Evolutionary conservation across 2,113 vertebrate genomes (phyloP), one percentile per base, ranked within the genome.

Genomic region (Phalacrocorax carbo): DNA sequence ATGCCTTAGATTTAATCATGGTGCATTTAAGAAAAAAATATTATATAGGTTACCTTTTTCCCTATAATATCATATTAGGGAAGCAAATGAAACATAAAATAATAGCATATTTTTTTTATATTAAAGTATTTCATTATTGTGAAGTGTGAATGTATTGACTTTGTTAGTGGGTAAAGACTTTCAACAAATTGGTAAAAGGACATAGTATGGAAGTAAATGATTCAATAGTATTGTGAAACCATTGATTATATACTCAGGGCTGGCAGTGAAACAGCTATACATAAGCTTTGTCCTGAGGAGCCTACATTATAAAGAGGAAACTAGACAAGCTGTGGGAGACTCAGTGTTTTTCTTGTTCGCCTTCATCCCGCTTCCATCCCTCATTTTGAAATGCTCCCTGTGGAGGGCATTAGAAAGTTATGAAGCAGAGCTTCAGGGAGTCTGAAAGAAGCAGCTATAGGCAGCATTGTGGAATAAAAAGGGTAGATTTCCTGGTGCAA

Each of bases 351-450:
- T 83, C 73, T 89, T 96, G 36, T 86, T 84, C 6, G 3, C 57
- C 73, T 94, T 94, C 82, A 94, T 82, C 44, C 84, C 82, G 22
- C 54, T 89, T 87, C 84, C 64, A 78, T 75, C 29, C 42, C 34
- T 90, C 77, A 38, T 86, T 92, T 88, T 94, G 51, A 92, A 96
- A 75, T 81, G 42, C 36, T 94, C 64, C 88, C 82, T 0, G 0
- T 55, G 72, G 80, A 93, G 30, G 13, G 9, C 55, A 90, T 92
- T 88, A 86, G 64, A n/a, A 93, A 81, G 29, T 83, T 92, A 80
- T 93, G 90, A 96, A 77, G 86, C 94, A 92, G 85, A 88, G 75
- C 88, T 90, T 58, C 46, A 66, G 76, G 92, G 71, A 95, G 18
- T 51, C 88, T 88, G 71, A 73, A 92, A 88, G 54, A 54, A 93